Conservation (phyloP, 2,113 vertebrate genomes). For the Lipotes vexillifer region DNA sequence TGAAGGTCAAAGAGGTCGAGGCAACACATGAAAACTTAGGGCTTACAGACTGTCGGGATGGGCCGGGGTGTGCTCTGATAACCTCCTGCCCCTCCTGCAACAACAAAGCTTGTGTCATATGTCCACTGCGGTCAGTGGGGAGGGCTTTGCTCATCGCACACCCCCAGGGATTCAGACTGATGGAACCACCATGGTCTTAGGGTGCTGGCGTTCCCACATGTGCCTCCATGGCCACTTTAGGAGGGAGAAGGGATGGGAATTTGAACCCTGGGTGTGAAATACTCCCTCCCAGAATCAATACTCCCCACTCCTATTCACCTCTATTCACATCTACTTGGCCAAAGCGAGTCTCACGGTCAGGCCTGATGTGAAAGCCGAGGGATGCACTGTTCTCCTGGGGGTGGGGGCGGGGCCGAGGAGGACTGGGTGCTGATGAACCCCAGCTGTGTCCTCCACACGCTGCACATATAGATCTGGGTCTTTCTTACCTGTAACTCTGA, state of each 20-base stretch:
- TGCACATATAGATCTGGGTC: neutral
- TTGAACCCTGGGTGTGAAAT: neutral
- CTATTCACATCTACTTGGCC: too few relatives aligned
- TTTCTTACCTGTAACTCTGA: neutral
- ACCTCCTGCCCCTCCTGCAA: neutral
- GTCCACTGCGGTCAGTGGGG: neutral
- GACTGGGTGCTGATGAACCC: fast-evolving
- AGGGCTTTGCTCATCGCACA: neutral
- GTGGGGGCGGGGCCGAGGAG: neutral
- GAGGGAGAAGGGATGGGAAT: too few relatives aligned
- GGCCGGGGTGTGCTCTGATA: neutral
- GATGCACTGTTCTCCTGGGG: fast-evolving
- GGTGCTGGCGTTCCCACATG: fast-evolving
- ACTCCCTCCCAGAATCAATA: neutral
- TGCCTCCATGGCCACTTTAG: neutral
- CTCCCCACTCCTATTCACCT: too few relatives aligned
- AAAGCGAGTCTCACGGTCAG: fast-evolving
- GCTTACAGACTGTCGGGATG: neutral
- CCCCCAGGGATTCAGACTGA: neutral
- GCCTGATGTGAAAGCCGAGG: neutral
- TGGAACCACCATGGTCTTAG: fast-evolving
- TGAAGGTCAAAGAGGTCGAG: neutral
- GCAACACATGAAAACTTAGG: neutral
- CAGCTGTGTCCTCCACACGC: fast-evolving
- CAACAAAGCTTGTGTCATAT: fast-evolving